Evolutionary conservation across 1,140 invertebrate genomes (phyloP), one percentile per base, ranked within the genome.

Genomic region (Hycleus cichorii): DNA sequence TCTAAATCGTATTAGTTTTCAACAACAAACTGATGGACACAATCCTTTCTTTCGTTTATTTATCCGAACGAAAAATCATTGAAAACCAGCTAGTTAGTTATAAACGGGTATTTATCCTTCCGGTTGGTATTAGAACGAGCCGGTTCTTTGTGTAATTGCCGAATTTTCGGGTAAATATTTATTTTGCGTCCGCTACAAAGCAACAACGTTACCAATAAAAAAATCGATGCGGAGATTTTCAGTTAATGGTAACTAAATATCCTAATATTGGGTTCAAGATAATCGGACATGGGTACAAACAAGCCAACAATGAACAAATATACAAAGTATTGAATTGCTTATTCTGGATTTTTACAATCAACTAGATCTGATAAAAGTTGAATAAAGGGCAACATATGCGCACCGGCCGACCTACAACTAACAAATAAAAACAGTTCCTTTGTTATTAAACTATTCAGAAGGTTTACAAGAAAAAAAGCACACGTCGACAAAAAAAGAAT

Each of bases 251-350:
- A 64, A 64, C 59, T 57, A 61, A 63, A 64, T 64, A 60, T 64
- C 58, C 38, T 60, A 60, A 60, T 60, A 48, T 56, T 53, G 53
- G 61, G 58, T 60, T 58, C 55, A 56, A 62, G 62, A 64, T 66
- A 66, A 66, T 66, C 60, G 59, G 54, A 39, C 54, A 32, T 18
- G 44, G 45, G 56, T 61, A 61, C 59, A 64, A 64, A 64, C 59
- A 64, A 60, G 32, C 46, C 48, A 60, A 64, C 62, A 64, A 64
- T 64, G 40, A 26, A 8, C 18, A 9, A 39, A 47, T 52, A 58
- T 46, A 66, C 62, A 64, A 66, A 66, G 64, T 66, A 66, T 66
- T 64, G 57, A 55, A 62, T 66, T 66, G 62, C 64, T 66, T 64
- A 64, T 66, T 64, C 64, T 62, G 62, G 60, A 61, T 60, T 66